phyloP scores from a whole-genome alignment of 1,140 invertebrate species.

The Tyrophagus putrescentiae region DNA sequence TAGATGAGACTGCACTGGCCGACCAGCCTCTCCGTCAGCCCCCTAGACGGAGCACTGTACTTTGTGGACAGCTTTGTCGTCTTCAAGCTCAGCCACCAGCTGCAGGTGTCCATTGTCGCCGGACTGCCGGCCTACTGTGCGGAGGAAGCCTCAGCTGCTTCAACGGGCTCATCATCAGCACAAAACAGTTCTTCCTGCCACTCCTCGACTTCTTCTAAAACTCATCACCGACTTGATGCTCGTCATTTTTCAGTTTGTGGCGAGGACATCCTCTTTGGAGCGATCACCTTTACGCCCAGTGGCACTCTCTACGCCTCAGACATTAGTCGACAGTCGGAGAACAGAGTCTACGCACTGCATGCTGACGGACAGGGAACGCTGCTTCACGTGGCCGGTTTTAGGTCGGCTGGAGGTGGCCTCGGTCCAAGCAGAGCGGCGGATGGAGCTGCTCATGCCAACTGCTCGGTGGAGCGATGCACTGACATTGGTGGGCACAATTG shows the following conservation, averaged over 20 bases:
- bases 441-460: conserved; percentile 10
- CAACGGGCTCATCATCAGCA: too few species aligned
- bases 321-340: conserved; percentile 86
- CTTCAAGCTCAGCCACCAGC: conserved; percentile 70
- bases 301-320: conserved; percentile 90
- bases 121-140: conserved; percentile 73
- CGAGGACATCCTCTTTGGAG: conserved; percentile 32
- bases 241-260: conserved; percentile 85
- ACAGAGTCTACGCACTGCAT: conserved; percentile 67
- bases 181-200: too few species aligned
- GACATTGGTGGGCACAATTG: conserved; percentile 25
- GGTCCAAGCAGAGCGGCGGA: conserved; percentile 20
- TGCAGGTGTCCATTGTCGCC: conserved; percentile 62
- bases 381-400: conserved; percentile 68
- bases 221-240: conserved; percentile 59
- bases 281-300: conserved; percentile 70
- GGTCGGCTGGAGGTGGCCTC: conserved; percentile 14
- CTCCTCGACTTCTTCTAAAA: conserved; percentile 80
- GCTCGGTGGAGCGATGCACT: conserved; percentile 22
- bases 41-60: conserved; percentile 78
- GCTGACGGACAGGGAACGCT: conserved; percentile 71
- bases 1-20: conserved; percentile 82
- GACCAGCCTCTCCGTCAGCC: conserved; percentile 75
- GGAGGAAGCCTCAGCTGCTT: too few species aligned
- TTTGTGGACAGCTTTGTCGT: conserved; percentile 82